A percentile compares a stretch with the other conserved stretches of the same genome.
Evolutionary conservation across 2,888 invertebrate species (phyloP).

Genomic region (Pseudeuparius sepicola): DNA sequence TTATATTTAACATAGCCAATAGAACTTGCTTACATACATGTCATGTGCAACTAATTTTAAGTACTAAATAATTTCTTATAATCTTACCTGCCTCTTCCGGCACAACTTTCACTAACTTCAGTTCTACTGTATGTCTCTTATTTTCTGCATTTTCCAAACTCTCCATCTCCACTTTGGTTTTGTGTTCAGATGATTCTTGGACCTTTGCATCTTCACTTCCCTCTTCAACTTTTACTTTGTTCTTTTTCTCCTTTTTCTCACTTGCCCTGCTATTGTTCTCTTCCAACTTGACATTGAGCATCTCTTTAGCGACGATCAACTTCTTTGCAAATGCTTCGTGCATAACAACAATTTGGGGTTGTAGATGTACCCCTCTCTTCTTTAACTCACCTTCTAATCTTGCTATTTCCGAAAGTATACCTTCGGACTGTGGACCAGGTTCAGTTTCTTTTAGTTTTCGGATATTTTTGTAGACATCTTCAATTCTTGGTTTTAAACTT

Average conservation of each 20-base stretch:
- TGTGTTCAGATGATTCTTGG: conserved; percentile 11
- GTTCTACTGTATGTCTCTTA: conserved; percentile 24
- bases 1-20: too few relatives aligned
- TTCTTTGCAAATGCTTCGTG: too few relatives aligned
- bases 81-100: too few relatives aligned
- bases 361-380: conserved; percentile 21
- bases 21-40: too few relatives aligned
- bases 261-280: too few relatives aligned
- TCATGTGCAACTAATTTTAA: too few relatives aligned
- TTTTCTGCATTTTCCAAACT: conserved; percentile 15
- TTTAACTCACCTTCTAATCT: conserved; percentile 21
- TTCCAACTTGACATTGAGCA: too few relatives aligned
- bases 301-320: too few relatives aligned
- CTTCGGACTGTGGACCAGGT: conserved; percentile 21
- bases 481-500: conserved; percentile 23
- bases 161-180: conserved; percentile 1
- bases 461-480: conserved; percentile 23
- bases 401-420: conserved; percentile 21
- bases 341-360: conserved; percentile 28
- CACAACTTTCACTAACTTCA: conserved; percentile 23
- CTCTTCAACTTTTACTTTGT: conserved; percentile 7
- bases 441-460: conserved; percentile 25
- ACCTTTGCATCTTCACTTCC: conserved; percentile 13
- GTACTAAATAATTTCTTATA: too few relatives aligned
- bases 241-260: conserved; percentile 1